These are phyloP conservation scores for Staurois parvus DNA, from an alignment of 2,797 vertebrate genomes.

Conservation along the genomic window DNA sequence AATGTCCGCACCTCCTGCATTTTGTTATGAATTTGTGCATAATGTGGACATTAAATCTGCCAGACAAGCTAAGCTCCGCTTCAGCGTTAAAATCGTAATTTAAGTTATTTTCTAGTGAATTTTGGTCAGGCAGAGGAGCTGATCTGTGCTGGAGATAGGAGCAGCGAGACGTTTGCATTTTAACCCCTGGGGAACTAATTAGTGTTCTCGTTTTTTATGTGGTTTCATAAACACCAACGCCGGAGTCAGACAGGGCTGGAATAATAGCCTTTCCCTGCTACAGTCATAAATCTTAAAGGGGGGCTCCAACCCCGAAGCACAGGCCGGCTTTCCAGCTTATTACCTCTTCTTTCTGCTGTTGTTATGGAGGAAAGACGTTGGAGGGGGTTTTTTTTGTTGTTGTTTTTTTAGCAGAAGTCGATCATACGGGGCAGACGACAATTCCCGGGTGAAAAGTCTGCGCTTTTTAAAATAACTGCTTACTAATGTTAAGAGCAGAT, in stretches of 20 bases:
- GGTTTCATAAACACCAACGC: constrained; percentile 38
- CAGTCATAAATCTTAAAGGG: background rate
- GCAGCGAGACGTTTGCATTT: constrained; percentile 33
- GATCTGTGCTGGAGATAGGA: constrained; percentile 10
- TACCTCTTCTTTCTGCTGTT: background rate
- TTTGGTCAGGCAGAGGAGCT: constrained; percentile 8
- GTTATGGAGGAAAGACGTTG: background rate
- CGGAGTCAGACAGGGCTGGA: constrained; percentile 31
- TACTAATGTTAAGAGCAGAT: no score
- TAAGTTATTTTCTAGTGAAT: constrained; percentile 18
- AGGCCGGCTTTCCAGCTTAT: background rate
- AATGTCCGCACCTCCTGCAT: constrained; percentile 13
- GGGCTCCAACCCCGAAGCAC: background rate
- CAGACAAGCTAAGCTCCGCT: background rate
- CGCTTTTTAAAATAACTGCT: no score
- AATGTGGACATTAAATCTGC: constrained; percentile 14
- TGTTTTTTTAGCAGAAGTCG: background rate
- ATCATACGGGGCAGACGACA: background rate
- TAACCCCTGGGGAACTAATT: constrained; percentile 41
- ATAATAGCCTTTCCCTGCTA: constrained; percentile 11
- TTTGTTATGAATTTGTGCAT: constrained; percentile 22
- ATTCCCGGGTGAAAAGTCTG: no score
- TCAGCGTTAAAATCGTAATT: constrained; percentile 16
- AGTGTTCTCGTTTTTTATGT: constrained; percentile 24
- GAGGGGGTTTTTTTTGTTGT: background rate